Conservation (phyloP, 1,140 invertebrate genomes). For the Conus betulinus region DNA sequence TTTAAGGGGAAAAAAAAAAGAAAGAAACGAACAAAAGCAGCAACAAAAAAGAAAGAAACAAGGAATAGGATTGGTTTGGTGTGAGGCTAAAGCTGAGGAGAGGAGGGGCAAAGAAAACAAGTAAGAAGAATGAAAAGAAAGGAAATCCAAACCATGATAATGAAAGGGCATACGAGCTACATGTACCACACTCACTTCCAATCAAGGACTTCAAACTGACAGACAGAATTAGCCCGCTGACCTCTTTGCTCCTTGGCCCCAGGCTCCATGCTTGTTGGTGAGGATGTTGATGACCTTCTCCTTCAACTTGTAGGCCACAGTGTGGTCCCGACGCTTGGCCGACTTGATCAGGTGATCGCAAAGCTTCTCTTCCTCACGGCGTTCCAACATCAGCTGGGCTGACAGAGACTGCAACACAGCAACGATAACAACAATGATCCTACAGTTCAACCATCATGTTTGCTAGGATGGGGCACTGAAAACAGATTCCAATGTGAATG, state of each 20-base stretch:
- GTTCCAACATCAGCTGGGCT: constrained; percentile 90
- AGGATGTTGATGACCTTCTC: constrained; percentile 97
- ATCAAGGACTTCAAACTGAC: no score
- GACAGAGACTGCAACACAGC: constrained; percentile 86
- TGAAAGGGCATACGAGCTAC: no score
- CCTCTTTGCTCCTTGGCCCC: constrained; percentile 77
- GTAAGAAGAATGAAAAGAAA: no score
- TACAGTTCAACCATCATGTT: background rate
- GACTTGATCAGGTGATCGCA: constrained; percentile 98
- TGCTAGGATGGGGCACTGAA: background rate
- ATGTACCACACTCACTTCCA: no score
- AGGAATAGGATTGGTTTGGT: no score
- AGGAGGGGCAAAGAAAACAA: no score
- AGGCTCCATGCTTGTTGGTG: constrained; percentile 94
- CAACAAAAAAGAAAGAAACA: no score
- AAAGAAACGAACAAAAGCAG: no score
- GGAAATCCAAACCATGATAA: no score
- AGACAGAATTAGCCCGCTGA: constrained; percentile 29
- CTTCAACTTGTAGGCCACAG: constrained; percentile 90
- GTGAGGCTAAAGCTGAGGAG: no score
- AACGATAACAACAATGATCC: background rate
- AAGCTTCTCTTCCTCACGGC: constrained; percentile 96
- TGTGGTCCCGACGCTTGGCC: constrained; percentile 92
- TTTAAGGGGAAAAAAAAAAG: no score
- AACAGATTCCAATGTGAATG: background rate